Evolutionary conservation across 2,888 invertebrate species (phyloP).

Genomic region (Agrochola litura): DNA sequence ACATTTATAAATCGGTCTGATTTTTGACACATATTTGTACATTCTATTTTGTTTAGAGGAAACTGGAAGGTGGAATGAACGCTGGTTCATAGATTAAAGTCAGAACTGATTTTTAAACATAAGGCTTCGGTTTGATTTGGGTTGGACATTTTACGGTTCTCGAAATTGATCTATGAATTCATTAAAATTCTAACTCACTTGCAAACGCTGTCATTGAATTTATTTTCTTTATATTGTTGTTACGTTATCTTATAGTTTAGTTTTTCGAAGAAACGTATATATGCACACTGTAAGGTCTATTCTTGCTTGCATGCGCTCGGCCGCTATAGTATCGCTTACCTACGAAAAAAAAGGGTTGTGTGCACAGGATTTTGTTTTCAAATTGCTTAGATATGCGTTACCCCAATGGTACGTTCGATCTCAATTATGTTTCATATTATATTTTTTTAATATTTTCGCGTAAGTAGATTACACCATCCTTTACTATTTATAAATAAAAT

Average conservation of each 20-base stretch:
- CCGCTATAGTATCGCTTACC: no score
- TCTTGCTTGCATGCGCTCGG: no score
- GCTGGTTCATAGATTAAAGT: slow-evolving; percentile 49
- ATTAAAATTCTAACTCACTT: slow-evolving; percentile 18
- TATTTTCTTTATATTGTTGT: neutral
- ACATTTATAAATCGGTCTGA: slow-evolving; percentile 65
- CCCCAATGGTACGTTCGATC: no score
- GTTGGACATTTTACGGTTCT: slow-evolving; percentile 4
- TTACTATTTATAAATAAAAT: no score
- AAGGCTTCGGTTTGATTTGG: neutral
- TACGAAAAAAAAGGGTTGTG: no score
- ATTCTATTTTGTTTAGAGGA: slow-evolving; percentile 73
- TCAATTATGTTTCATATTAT: slow-evolving; percentile 17
- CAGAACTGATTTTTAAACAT: slow-evolving; percentile 8
- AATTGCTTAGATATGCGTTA: no score
- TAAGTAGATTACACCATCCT: slow-evolving; percentile 56
- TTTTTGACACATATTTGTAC: slow-evolving; percentile 86
- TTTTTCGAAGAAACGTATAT: no score
- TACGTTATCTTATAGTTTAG: no score
- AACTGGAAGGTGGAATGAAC: slow-evolving; percentile 52
- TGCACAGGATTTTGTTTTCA: no score
- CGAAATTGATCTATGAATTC: slow-evolving; percentile 50
- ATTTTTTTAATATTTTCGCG: slow-evolving; percentile 25
- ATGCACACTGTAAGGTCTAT: no score
- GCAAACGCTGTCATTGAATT: neutral